Base-by-base conservation (phyloP, 2,888 invertebrate species). In the Theretra japonica region DNA sequence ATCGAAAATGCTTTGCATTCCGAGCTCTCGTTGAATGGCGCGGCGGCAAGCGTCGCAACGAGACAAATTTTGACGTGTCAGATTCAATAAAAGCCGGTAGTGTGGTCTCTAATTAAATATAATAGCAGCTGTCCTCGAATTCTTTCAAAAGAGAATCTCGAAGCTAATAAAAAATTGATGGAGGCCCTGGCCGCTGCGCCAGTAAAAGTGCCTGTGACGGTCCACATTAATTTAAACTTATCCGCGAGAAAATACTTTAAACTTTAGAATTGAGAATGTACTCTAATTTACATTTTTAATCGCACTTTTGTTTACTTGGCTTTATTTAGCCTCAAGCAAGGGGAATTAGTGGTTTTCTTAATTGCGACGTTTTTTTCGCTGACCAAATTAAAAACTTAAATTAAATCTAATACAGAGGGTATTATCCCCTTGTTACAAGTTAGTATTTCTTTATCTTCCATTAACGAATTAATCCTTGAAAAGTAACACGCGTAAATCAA, bases 211-310 rank as follows among this genome's bases (percentile, higher is more conserved):
- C 86, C 84, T 83, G 85, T 87, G 88, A 89, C 88, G 86, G 84
- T 85, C 86, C 84, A 89, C 90, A 88, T 91, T 92, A 89, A 92
- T 92, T 91, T 91, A 91, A 92, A 92, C 87, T 91, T 91, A 90
- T 88, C 89, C 86, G 79, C 86, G 84, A 86, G 88, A 89, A 90
- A 91, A 90, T 90, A 88, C 89, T 89, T 90, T 86, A 86, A 90
- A 91, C 86, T 92, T 92, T 87, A 85, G 87, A 88, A 90, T 88
- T 79, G 86, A 86, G 87, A 90, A 89, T 87, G 88, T 87, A 88
- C 83, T 87, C 83, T 87, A 87, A 90, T 91, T 91, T 89, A 86
- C 88, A 90, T 91, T 91, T 91, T 91, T 90, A 88, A 90, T 89
- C 87, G 83, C 85, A 85, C 82, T 88, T 87, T 83, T 84, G 83